Percentiles rank a stretch among this genome's conserved stretches.
Conservation (phyloP, 2,113 vertebrate genomes). For the Aspiorhynchus laticeps region DNA sequence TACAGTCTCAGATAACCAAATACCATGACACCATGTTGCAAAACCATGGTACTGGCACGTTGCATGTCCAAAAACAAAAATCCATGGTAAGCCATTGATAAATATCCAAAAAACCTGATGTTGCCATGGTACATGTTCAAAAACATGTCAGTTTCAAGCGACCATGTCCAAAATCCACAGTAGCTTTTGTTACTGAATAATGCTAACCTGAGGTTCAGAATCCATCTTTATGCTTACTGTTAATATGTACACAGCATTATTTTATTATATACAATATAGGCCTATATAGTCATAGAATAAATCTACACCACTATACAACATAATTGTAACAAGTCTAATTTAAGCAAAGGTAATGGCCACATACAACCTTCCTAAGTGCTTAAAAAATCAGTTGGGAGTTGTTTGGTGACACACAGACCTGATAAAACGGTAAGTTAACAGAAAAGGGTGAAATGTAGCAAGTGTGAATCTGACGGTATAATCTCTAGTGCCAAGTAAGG, state of each 20-base stretch:
- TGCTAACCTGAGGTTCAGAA: not conserved
- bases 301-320: not conserved
- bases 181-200: not conserved
- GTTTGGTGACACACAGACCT: not conserved
- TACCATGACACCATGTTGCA: not conserved
- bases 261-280: not conserved
- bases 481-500: conserved; percentile 30
- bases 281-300: not conserved
- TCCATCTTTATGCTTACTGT: not conserved
- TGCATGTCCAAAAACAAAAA: not conserved
- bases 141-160: not conserved
- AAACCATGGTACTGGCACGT: not conserved
- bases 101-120: not conserved
- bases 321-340: not conserved
- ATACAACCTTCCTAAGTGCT: not conserved
- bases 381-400: not conserved
- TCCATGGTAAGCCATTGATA: not conserved
- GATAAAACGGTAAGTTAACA: conserved; percentile 21
- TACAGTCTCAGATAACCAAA: not conserved
- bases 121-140: not conserved
- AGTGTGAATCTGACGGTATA: conserved; percentile 42
- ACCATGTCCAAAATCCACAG: not conserved
- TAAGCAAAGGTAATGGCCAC: not conserved
- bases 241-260: not conserved
- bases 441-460: conserved; percentile 13